phyloP scores from a whole-genome alignment of 2,113 vertebrate genomes.

The Sphyrna mokarran region DNA sequence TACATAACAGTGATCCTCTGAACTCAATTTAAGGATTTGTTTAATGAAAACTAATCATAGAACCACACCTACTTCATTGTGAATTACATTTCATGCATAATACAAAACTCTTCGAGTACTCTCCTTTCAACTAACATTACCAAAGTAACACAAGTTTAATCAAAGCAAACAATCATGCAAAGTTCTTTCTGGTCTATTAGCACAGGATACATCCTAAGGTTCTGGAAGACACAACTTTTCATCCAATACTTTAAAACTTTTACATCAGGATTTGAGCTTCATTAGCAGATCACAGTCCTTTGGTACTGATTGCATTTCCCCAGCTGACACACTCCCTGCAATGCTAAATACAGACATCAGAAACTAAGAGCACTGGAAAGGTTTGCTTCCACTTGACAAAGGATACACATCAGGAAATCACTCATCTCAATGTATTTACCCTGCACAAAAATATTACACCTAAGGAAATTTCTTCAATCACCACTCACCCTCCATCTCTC shows the following conservation, averaged over 20 bases:
- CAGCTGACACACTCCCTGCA: background rate
- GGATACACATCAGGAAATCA: background rate
- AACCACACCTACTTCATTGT: background rate
- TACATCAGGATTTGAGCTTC: background rate
- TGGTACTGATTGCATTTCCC: background rate
- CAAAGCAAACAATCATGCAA: background rate
- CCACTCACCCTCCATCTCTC: background rate
- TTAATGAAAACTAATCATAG: background rate
- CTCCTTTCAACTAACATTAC: background rate
- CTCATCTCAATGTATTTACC: background rate
- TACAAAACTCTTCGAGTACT: background rate
- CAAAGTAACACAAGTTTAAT: background rate
- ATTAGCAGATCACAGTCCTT: background rate
- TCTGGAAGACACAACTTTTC: background rate
- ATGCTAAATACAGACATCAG: background rate
- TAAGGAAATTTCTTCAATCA: background rate
- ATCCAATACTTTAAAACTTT: background rate
- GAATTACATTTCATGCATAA: conserved; percentile 4
- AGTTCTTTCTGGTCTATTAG: background rate
- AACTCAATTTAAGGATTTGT: background rate
- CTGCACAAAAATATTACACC: background rate
- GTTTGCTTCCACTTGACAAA: background rate
- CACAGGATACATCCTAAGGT: background rate
- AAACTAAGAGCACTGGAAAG: background rate
- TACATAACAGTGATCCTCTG: background rate